Base-by-base conservation (phyloP, 2,888 invertebrate species). In the Phanerotoma sp. region DNA sequence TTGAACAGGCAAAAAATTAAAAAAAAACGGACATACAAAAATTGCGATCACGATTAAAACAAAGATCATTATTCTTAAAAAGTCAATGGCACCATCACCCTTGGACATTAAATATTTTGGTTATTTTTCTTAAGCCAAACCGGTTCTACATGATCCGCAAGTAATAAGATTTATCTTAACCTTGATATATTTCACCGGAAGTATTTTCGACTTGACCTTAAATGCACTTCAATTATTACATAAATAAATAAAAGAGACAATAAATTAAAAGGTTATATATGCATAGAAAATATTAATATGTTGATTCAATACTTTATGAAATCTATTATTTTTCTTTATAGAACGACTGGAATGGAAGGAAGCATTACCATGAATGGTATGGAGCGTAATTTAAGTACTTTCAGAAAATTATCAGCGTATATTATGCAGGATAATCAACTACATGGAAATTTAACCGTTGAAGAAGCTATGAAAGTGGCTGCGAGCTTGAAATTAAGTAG, bases 391-490 rank as follows among this genome's bases (percentile, higher is more conserved):
- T 78, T 91, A 61, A 91, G 91, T 64, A 84, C 86, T 67, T 96
- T 96, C 81, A 86, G 94, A 56, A 96, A 96, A 79, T 82, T 94
- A 64, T 95, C 95, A 0, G 94, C 93, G 70, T 96, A 96, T 79
- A 97, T 97, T 76, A 93, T 96, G 95, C 96, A 97, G 77, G 93
- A 93, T 74, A 93, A 93, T 79, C 92, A 93, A 77, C 82, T 96
- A 40, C 90, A 96, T 70, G 89, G 89, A 1, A 94, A 96, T 80
- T 82, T 97, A 62, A 93, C 93, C 0, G 96, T 96, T 3, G 88
- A 90, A 70, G 96, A 97, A 79, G 91, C 96, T 25, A 95, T 97
- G 94, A 85, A 86, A 65, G 94, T 96, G 30, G 94, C 96, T 6
- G 89, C 96, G 2, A 89, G 90, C 65, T 82, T 97, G 40, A 96